Base-by-base conservation (phyloP, 2,797 vertebrate genomes). In the Nyctibius grandis region DNA sequence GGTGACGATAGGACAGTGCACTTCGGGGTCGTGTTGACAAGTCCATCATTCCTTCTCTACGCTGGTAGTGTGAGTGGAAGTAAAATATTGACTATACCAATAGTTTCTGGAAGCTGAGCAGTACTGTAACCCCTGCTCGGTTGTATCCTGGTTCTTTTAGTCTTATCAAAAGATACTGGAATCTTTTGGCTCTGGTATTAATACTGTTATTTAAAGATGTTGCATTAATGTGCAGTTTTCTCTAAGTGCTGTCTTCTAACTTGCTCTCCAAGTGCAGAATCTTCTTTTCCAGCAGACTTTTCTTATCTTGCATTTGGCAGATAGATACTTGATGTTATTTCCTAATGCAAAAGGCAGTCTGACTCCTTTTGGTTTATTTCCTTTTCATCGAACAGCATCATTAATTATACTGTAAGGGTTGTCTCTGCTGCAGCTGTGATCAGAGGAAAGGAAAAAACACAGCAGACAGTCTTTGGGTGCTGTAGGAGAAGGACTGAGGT, bases 311-410 rank as follows among this genome's bases (percentile, higher is more conserved):
- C 20, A 40, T 74, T 50, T 89, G 64, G 59, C 74, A 87, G 54
- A 77, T 73, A 67, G 47, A 48, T 82, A 48, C 34, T 91, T 80
- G 86, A 60, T 89, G 73, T 80, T 79, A 72, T 89, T 93, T 91
- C 85, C 68, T 85, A 80, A 85, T 85, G 75, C 64, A 83, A 7
- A 82, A 94, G 3, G 15, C 70, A 68, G 57, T n/a, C 79, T 89
- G 89, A 77, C 75, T 96, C 72, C 53, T 48, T 85, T 89, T 82
- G 64, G 48, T 68, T 93, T 83, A 74, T 89, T 91, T 91, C 72
- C 48, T 89, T 91, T 85, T 77, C 78, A 80, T 90, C 83, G 79
- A 68, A 65, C 57, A 77, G 51, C 57, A 61, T 82, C 42, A 75
- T 88, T 91, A 94, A 93, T 96, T 85, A 61, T 34, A 15, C 54